Conservation (phyloP, 2,888 invertebrate genomes). For the Asteroscopus sphinx region DNA sequence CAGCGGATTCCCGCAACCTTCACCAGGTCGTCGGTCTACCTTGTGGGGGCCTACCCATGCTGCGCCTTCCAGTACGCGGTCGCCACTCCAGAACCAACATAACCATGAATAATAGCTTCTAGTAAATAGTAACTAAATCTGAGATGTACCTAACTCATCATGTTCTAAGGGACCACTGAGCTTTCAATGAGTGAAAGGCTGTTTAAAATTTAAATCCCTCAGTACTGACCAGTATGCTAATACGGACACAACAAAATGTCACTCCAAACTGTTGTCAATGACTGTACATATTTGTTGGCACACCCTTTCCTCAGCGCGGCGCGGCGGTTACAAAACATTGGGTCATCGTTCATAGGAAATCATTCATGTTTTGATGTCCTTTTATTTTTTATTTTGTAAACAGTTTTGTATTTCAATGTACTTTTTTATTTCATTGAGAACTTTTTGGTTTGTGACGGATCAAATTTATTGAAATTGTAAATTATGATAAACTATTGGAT, state of each 20-base stretch:
- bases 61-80: too few relatives aligned
- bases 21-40: too few relatives aligned
- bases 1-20: too few relatives aligned
- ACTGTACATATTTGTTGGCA: slow-evolving; percentile 82
- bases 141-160: background rate
- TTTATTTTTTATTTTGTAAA: slow-evolving; percentile 35
- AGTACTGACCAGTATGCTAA: slow-evolving; percentile 85
- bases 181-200: slow-evolving; percentile 70
- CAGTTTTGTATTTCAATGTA: slow-evolving; percentile 35
- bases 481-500: too few relatives aligned
- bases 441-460: background rate
- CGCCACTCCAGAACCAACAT: too few relatives aligned
- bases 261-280: slow-evolving; percentile 80
- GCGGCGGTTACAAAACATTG: slow-evolving; percentile 68
- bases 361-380: slow-evolving; percentile 46
- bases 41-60: too few relatives aligned
- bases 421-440: slow-evolving; percentile 24
- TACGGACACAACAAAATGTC: slow-evolving; percentile 80
- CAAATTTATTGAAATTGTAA: background rate
- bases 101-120: too few relatives aligned
- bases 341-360: slow-evolving; percentile 75
- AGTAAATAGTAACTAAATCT: background rate
- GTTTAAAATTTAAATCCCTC: slow-evolving; percentile 77
- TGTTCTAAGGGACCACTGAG: slow-evolving; percentile 33
- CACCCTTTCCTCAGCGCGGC: slow-evolving; percentile 76